Base-by-base conservation (phyloP, 2,797 vertebrate species). In the Buphagus erythrorhynchus region DNA sequence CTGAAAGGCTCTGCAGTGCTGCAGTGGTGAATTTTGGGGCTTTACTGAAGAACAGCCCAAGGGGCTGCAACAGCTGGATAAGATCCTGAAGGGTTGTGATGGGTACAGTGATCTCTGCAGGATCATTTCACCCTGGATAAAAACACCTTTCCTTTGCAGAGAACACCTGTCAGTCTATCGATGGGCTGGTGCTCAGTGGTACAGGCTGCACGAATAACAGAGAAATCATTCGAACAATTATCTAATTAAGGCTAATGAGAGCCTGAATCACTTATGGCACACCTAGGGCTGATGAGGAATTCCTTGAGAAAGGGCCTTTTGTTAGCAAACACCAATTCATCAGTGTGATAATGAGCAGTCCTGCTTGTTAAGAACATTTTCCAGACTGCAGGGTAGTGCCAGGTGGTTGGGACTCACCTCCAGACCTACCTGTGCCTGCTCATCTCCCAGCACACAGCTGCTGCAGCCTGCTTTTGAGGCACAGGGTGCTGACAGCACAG, bases 201-300 rank as follows among this genome's bases (percentile, higher is more conserved):
- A 49, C 22, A 59, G 43, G 16, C 35, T 69, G 21, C 16, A 19
- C n/a, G 67, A 85, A 89, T 91, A 93, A 85, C 13, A 87, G 40
- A 82, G 59, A 95, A 95, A 93, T 91, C 35, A 48, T 93, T 78
- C 36, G 31, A 94, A 86, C 77, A 79, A 17, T 89, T 95, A 93
- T 74, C 66, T 94, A 81, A 90, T 93, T 93, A 91, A 31, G 40
- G 51, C 51, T 93, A 73, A 82, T 85, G 86, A 94, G 67, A 86
- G 46, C 62, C 91, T 72, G 88, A 84, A 86, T 78, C 80, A 88
- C 73, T 95, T 88, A 86, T 1, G 25, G 62, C 35, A 82, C 71
- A 92, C 83, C 77, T 85, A 79, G 35, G 22, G 71, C 80, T 93
- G 66, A 66, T 76, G 59, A 59, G 57, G 58, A 88, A 78, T 92